These are phyloP conservation scores for Ectobius pallidus DNA, from an alignment of 2,888 invertebrate genomes.

Conservation along the genomic window DNA sequence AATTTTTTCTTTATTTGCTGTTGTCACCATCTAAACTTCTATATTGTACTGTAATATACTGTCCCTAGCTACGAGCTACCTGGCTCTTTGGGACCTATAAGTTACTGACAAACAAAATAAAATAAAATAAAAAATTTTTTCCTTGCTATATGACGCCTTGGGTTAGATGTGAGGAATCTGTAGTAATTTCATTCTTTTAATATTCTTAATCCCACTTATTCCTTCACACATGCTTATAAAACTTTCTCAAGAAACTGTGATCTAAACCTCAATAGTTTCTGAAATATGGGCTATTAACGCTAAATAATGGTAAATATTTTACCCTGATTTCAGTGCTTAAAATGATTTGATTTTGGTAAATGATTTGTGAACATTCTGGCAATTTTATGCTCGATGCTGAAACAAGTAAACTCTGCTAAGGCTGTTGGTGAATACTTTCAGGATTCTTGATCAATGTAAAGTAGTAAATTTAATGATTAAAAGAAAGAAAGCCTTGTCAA, in stretches of 20 bases:
- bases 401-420: not conserved
- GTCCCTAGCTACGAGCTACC: too few relatives aligned
- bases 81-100: not conserved
- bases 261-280: too few relatives aligned
- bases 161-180: not conserved
- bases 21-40: too few relatives aligned
- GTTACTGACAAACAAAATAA: not conserved
- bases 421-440: not conserved
- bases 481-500: too few relatives aligned
- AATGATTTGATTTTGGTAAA: not conserved
- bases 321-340: too few relatives aligned
- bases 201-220: not conserved
- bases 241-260: too few relatives aligned
- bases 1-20: too few relatives aligned
- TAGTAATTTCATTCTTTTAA: not conserved
- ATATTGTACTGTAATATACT: too few relatives aligned
- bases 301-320: not conserved
- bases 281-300: too few relatives aligned
- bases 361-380: not conserved
- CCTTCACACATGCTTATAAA: too few relatives aligned
- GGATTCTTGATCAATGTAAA: too few relatives aligned
- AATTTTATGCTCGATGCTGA: not conserved
- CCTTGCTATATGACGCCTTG: not conserved
- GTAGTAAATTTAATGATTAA: too few relatives aligned
- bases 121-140: not conserved